These are phyloP conservation scores for Petaurus breviceps DNA, from an alignment of 2,113 vertebrate genomes.

Conservation along the genomic window DNA sequence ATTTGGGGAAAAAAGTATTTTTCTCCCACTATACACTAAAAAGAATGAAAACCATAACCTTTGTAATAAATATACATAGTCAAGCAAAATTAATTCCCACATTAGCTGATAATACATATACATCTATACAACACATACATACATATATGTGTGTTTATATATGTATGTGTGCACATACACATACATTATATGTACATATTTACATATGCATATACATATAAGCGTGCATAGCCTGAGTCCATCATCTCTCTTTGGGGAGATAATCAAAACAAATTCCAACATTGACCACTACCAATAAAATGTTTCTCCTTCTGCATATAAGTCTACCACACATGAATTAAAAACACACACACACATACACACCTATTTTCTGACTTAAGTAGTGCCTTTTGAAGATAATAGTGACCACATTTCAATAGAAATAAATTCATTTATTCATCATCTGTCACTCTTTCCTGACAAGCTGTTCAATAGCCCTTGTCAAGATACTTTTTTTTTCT, in stretches of 20 bases:
- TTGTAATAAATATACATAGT: too few relatives aligned
- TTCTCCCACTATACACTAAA: too few relatives aligned
- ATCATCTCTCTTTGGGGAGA: too few relatives aligned
- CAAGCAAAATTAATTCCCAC: too few relatives aligned
- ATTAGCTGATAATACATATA: too few relatives aligned
- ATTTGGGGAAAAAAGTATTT: too few relatives aligned
- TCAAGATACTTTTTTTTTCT: background rate
- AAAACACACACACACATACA: too few relatives aligned
- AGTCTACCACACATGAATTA: background rate
- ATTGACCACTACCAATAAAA: background rate
- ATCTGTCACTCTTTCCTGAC: background rate
- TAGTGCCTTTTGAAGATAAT: background rate
- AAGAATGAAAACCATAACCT: too few relatives aligned
- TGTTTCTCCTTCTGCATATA: background rate
- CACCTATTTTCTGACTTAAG: background rate
- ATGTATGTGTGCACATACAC: background rate
- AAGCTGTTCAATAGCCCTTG: background rate
- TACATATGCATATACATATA: fast-evolving
- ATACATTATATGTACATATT: background rate
- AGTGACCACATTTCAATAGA: background rate
- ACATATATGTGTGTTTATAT: too few relatives aligned
- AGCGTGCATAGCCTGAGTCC: background rate
- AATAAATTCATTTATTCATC: constrained; percentile 12
- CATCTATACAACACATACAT: too few relatives aligned
- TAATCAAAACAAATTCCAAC: background rate